Evolutionary conservation across 2,888 invertebrate genomes (phyloP).

Genomic region (Eueremaeus valkanovi): DNA sequence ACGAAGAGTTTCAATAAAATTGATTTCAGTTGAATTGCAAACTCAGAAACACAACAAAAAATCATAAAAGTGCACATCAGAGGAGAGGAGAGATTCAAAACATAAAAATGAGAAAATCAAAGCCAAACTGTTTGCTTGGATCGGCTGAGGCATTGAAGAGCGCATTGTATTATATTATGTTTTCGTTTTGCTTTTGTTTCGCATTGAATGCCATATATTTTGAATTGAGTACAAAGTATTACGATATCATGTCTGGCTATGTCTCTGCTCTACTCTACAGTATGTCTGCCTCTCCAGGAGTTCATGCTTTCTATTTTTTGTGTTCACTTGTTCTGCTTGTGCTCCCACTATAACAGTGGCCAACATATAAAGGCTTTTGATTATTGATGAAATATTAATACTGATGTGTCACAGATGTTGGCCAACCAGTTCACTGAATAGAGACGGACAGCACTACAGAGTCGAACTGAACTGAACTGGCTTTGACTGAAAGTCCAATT

Average conservation of each 20-base stretch:
- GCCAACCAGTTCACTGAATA: slow-evolving; percentile 6
- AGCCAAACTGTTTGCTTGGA: neutral
- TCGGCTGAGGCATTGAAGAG: neutral
- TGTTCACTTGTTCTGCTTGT: neutral
- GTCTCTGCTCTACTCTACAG: too few species aligned
- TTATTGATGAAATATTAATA: slow-evolving; percentile 30
- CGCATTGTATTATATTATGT: neutral
- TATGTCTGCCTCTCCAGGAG: slow-evolving; percentile 1
- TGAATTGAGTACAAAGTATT: neutral
- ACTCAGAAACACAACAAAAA: neutral
- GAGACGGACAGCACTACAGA: neutral
- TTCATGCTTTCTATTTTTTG: neutral
- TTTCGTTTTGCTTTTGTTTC: neutral
- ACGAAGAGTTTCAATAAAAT: neutral
- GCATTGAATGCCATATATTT: slow-evolving; percentile 9
- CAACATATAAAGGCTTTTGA: slow-evolving; percentile 25
- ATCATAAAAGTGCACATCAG: neutral
- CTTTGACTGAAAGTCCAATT: neutral
- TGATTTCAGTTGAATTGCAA: neutral
- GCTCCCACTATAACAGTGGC: neutral
- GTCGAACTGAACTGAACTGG: neutral
- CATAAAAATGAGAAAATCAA: neutral
- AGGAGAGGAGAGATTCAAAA: neutral
- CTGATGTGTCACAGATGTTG: slow-evolving; percentile 26
- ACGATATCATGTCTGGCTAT: slow-evolving; percentile 2